Percentiles rank a stretch among this genome's conserved stretches.
Conservation (phyloP, 2,888 invertebrate genomes). For the Liodrosophila aerea region DNA sequence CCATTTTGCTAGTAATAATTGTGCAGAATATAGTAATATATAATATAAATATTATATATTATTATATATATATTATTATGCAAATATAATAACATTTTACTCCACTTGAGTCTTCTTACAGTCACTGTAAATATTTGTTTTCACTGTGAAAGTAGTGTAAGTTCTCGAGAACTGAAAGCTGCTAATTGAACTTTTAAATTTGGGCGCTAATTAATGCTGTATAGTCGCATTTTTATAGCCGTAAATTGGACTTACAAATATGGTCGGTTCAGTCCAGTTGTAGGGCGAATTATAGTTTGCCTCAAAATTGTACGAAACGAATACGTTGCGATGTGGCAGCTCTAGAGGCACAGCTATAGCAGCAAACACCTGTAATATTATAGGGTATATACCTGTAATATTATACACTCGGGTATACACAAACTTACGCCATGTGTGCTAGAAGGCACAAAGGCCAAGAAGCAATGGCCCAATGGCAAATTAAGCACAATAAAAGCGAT, state of each 20-base stretch:
- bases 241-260: slow-evolving; percentile 69
- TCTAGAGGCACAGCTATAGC: slow-evolving; percentile 89
- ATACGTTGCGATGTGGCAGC: slow-evolving; percentile 87
- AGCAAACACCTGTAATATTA: slow-evolving; percentile 85
- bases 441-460: slow-evolving; percentile 73
- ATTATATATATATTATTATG: not conserved
- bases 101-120: too few species aligned
- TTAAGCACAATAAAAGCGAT: slow-evolving; percentile 18
- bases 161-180: slow-evolving; percentile 8
- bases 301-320: slow-evolving; percentile 89
- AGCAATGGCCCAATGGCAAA: slow-evolving; percentile 22
- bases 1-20: slow-evolving; percentile 69
- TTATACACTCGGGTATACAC: not conserved
- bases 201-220: slow-evolving; percentile 41
- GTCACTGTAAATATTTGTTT: too few species aligned
- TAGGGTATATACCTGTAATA: not conserved
- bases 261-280: slow-evolving; percentile 82
- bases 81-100: too few species aligned
- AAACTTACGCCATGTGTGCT: slow-evolving; percentile 80
- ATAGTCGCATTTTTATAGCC: slow-evolving; percentile 30
- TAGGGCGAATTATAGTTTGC: slow-evolving; percentile 86
- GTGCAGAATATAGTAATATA: too few species aligned
- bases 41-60: not conserved
- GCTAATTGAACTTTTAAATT: slow-evolving; percentile 24
- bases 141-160: slow-evolving; percentile 12